Conservation (phyloP, 1,140 invertebrate species). For the Psilanteris sp. region DNA sequence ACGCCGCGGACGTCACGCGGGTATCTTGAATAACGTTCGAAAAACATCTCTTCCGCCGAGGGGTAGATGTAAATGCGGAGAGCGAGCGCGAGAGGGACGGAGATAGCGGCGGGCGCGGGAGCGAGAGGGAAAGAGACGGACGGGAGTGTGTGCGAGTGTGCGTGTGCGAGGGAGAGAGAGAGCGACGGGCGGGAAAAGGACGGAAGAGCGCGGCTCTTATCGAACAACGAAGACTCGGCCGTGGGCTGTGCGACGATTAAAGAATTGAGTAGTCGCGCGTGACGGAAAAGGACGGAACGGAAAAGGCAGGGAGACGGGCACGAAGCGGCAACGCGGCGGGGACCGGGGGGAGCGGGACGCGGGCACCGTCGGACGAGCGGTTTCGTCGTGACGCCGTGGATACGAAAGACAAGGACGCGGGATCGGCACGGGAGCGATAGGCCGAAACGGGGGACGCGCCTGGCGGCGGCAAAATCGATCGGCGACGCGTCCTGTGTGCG, state of each 20-base stretch:
- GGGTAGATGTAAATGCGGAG: no score
- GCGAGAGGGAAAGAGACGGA: neutral
- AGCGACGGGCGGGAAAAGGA: slow-evolving; percentile 1
- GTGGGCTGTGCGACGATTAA: slow-evolving; percentile 69
- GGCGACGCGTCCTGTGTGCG: slow-evolving; percentile 72
- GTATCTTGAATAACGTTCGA: slow-evolving; percentile 3
- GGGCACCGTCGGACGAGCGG: slow-evolving; percentile 38
- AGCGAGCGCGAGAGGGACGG: neutral
- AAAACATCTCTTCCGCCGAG: no score
- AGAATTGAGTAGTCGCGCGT: slow-evolving; percentile 70
- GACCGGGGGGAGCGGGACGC: neutral
- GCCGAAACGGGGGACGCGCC: slow-evolving; percentile 32
- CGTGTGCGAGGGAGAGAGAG: no score
- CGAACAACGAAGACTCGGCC: slow-evolving; percentile 55
- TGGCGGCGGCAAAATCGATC: slow-evolving; percentile 72
- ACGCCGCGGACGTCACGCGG: no score
- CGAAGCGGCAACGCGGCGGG: no score
- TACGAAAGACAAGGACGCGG: slow-evolving; percentile 30
- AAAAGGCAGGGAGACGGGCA: slow-evolving; percentile 11
- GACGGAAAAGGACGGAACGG: slow-evolving; percentile 48
- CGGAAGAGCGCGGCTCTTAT: slow-evolving; percentile 42
- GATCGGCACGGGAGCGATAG: slow-evolving; percentile 23
- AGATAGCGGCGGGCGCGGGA: neutral
- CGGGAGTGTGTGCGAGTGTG: no score
- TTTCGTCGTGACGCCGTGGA: slow-evolving; percentile 29